Evolutionary conservation across 2,113 vertebrate genomes (phyloP).

Genomic region (Leucopsar rothschildi): DNA sequence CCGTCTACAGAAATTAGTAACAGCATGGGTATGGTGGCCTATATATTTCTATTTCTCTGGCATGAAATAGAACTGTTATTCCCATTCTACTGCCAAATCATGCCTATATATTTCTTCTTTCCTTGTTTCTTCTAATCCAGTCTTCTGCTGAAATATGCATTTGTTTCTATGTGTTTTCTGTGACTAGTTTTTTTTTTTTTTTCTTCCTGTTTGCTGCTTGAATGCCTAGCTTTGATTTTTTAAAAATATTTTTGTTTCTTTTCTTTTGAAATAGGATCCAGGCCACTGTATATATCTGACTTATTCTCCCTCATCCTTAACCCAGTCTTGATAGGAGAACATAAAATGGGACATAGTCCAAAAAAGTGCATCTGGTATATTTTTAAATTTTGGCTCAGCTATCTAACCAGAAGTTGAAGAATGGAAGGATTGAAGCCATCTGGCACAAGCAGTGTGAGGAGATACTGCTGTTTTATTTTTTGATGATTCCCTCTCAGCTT

Average conservation of each 20-base stretch:
- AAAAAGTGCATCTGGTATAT: slow-evolving; percentile 13
- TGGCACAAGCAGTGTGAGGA: background rate
- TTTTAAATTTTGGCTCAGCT: slow-evolving; percentile 24
- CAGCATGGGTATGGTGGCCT: background rate
- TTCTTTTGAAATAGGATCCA: background rate
- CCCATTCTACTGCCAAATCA: background rate
- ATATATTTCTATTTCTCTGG: background rate
- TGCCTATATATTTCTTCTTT: background rate
- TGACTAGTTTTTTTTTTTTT: background rate
- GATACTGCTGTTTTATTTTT: background rate
- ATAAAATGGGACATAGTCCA: background rate
- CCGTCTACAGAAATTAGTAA: background rate
- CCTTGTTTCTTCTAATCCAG: background rate
- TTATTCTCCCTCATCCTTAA: background rate
- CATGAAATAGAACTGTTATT: background rate
- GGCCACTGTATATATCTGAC: background rate
- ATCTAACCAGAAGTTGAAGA: slow-evolving; percentile 9
- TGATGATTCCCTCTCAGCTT: background rate
- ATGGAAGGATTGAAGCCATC: background rate
- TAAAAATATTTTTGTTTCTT: accelerated
- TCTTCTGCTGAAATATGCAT: background rate
- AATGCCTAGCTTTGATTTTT: background rate
- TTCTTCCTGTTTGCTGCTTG: background rate
- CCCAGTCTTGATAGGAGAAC: background rate
- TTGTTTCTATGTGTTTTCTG: background rate